Conservation (phyloP, 2,797 vertebrate genomes). For the Podarcis siculus region DNA sequence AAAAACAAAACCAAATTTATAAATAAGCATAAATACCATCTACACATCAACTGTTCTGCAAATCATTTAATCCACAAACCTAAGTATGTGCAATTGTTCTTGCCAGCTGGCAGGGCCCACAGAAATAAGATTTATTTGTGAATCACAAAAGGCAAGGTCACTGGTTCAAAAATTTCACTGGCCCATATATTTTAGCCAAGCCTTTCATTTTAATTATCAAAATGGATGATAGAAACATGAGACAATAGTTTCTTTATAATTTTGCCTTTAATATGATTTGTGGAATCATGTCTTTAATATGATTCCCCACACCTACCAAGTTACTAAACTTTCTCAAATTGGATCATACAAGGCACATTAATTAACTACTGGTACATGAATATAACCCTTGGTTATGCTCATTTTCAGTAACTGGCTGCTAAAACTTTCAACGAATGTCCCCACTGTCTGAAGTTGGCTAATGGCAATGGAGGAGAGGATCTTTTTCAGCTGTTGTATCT, state of each 20-base stretch:
- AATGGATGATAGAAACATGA: neutral
- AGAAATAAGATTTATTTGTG: neutral
- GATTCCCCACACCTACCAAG: neutral
- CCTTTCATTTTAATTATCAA: conserved; percentile 41
- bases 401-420: neutral
- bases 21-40: conserved; percentile 62
- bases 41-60: conserved; percentile 59
- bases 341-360: neutral
- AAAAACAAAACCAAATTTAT: conserved; percentile 8
- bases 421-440: neutral
- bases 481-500: neutral
- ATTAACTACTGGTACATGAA: neutral
- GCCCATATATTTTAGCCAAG: conserved; percentile 43
- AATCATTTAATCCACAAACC: conserved; percentile 50
- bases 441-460: neutral
- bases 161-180: conserved; percentile 39
- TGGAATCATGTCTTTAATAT: neutral
- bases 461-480: neutral
- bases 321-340: neutral
- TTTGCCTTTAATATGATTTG: neutral
- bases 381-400: neutral
- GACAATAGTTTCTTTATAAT: neutral
- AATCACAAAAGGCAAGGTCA: conserved; percentile 32
- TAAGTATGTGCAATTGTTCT: conserved; percentile 47
- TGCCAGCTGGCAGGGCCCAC: conserved; percentile 37